A percentile compares a stretch with the other conserved stretches of the same genome.
These are phyloP conservation scores for Tetramorium parvispinum DNA, from an alignment of 1,140 invertebrate genomes.

Conservation along the genomic window DNA sequence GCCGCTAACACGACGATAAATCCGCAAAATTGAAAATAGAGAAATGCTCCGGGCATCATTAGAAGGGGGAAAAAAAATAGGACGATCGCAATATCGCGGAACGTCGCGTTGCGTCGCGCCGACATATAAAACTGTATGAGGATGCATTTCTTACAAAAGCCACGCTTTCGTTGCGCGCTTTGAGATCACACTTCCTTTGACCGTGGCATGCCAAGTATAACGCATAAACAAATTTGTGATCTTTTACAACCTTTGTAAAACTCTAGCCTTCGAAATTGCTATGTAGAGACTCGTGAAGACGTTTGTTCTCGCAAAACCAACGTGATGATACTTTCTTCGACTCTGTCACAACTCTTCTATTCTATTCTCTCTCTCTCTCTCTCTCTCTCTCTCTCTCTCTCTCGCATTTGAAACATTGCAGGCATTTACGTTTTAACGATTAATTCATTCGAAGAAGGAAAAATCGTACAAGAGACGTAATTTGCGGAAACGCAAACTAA, in stretches of 20 bases:
- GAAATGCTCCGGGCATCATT: not conserved
- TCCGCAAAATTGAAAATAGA: constrained; percentile 39
- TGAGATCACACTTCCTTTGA: not conserved
- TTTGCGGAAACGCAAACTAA: constrained; percentile 19
- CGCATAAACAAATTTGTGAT: constrained; percentile 8
- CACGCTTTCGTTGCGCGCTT: not conserved
- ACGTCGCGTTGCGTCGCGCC: not conserved
- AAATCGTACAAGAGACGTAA: not conserved
- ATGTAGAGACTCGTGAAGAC: not conserved
- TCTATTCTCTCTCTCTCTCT: not conserved
- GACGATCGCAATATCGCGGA: not conserved
- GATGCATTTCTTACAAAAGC: constrained; percentile 6
- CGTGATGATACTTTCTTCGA: not conserved
- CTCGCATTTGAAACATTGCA: not conserved
- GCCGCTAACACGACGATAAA: constrained; percentile 37
- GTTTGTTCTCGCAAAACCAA: not conserved
- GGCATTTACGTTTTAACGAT: not conserved
- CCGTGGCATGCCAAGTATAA: not conserved
- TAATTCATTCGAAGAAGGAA: not conserved
- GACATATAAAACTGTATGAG: constrained; percentile 6
- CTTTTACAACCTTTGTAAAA: not conserved
- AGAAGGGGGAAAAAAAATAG: not conserved
- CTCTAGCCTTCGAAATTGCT: not conserved
- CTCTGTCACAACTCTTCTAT: not conserved
- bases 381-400: not conserved